Percentiles rank a stretch among this genome's conserved stretches.
phyloP scores from a whole-genome alignment of 2,113 vertebrate species.

The Reinhardtius hippoglossoides region DNA sequence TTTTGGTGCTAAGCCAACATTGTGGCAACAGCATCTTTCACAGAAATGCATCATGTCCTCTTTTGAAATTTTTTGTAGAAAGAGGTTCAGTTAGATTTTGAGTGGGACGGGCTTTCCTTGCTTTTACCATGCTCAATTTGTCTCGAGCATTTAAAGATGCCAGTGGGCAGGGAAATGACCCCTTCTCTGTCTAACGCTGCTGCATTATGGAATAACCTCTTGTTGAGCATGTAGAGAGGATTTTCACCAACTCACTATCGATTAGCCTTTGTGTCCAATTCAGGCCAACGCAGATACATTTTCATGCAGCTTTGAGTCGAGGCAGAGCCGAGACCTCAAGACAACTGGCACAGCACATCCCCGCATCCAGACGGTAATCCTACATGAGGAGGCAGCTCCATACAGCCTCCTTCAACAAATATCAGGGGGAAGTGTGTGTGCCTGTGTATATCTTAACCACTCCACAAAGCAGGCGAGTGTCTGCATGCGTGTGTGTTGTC shows the following conservation, averaged over 20 bases:
- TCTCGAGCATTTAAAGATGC: constrained; percentile 21
- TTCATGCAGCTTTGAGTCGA: constrained; percentile 7
- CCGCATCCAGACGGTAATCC: constrained; percentile 1
- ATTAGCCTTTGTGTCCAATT: constrained; percentile 37
- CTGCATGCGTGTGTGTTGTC: background rate
- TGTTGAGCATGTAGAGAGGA: constrained; percentile 5
- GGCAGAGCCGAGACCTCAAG: constrained; percentile 7
- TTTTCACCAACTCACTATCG: constrained; percentile 22
- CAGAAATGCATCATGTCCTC: constrained; percentile 2
- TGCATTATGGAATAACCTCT: constrained; percentile 41
- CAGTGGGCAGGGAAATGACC: constrained; percentile 41
- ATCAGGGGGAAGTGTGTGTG: background rate
- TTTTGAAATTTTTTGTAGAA: background rate
- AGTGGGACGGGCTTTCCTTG: constrained; percentile 7
- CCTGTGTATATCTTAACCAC: constrained; percentile 3
- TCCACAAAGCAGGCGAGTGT: background rate
- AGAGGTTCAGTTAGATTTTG: background rate
- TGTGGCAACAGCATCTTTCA: background rate
- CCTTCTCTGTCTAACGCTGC: constrained; percentile 17
- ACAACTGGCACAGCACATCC: constrained; percentile 2
- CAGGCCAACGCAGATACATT: constrained; percentile 32
- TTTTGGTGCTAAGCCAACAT: constrained; percentile 1
- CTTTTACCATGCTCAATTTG: constrained; percentile 23
- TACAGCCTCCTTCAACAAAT: background rate
- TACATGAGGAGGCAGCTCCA: background rate